Evolutionary conservation across 2,888 invertebrate genomes (phyloP), one percentile per base, ranked within the genome.

Genomic region (Parelbella ahira): DNA sequence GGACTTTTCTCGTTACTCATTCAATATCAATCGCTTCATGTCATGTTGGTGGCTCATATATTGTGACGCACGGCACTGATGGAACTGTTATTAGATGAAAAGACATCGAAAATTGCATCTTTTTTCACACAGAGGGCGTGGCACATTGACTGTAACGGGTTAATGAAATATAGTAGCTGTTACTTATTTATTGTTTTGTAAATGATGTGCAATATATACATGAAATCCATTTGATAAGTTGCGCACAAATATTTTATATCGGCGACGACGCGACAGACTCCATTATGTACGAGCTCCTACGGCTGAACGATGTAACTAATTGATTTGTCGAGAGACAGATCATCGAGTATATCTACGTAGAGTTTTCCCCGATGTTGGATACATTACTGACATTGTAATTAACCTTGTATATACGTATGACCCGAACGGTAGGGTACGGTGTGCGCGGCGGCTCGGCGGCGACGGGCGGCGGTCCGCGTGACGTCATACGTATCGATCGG

Each of bases 351-450:
- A 66, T 56, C 63, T 71, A 69, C n/a, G n/a, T 20, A 76, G 64
- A 71, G 69, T 72, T 67, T 73, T 72, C 66, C 72, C 66, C 71
- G 72, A 75, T 68, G 74, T 77, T 81, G 74, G 60, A 75, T 71
- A 73, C 68, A 68, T 68, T 68, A 68, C 68, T 68, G 59, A 33
- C n/a, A n/a, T 65, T 81, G 77, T 82, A 80, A 78, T 78, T 75
- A 69, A 82, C 69, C 74, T 72, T 83, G 86, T 86, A 86, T 68
- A 84, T 83, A 86, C 84, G 86, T 86, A 83, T 82, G 84, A 76
- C 83, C 63, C 64, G 74, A 68, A 64, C 62, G 68, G 68, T 77
- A 73, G 69, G 56, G 60, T 69, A 66, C n/a, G n/a, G n/a, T n/a
- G n/a, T n/a, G n/a, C n/a, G n/a, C n/a, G n/a, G n/a, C n/a, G n/a